Evolutionary conservation across 1,140 invertebrate species (phyloP).

Genomic region (Steinernema feltiae): DNA sequence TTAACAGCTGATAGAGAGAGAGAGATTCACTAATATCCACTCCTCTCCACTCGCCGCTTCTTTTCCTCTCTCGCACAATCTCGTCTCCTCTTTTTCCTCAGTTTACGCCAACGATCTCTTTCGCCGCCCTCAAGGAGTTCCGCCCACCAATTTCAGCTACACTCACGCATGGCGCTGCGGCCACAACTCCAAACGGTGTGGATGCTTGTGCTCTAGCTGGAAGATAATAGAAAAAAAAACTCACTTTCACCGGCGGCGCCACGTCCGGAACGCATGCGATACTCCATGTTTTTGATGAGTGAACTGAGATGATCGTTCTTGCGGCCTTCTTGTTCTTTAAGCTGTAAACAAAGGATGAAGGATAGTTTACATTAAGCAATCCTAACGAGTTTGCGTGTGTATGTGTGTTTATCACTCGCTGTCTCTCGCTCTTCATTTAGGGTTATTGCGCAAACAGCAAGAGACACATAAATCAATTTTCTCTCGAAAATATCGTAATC

Average conservation of each 20-base stretch:
- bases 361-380: not conserved
- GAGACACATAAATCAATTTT: not conserved
- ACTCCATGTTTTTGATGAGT: constrained; percentile 1
- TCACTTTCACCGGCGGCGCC: constrained; percentile 1
- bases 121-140: not conserved
- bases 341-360: not conserved
- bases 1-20: constrained; percentile 15
- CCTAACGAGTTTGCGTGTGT: no score
- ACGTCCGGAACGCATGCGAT: constrained; percentile 6
- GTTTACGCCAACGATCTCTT: no score
- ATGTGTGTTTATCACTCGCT: no score
- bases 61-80: not conserved
- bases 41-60: not conserved
- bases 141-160: constrained; percentile 7
- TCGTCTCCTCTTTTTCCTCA: no score
- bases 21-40: not conserved
- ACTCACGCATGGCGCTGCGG: not conserved
- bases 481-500: constrained; percentile 1
- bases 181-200: not conserved
- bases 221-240: not conserved
- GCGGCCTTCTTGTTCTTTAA: constrained; percentile 8
- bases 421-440: no score
- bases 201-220: not conserved
- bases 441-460: no score
- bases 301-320: not conserved